phyloP scores from a whole-genome alignment of 2,797 vertebrate genomes.

The Enteromius mattozi region DNA sequence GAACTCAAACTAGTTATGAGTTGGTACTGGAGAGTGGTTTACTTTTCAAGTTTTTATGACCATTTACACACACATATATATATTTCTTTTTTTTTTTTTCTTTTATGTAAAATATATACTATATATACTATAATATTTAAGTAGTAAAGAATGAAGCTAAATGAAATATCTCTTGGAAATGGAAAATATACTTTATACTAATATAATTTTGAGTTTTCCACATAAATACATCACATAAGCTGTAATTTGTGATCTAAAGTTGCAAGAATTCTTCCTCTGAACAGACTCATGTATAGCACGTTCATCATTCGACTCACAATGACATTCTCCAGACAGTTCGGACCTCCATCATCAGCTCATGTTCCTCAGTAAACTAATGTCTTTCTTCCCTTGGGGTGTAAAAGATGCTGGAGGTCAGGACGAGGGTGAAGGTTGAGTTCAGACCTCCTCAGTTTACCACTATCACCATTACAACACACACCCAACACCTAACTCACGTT shows the following conservation, averaged over 20 bases:
- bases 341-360: not conserved
- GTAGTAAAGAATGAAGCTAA: too few relatives aligned
- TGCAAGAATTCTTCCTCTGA: not conserved
- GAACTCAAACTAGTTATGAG: not conserved
- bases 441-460: not conserved
- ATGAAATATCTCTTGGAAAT: too few relatives aligned
- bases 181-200: too few relatives aligned
- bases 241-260: not conserved
- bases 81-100: too few relatives aligned
- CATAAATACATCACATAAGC: too few relatives aligned
- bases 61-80: too few relatives aligned
- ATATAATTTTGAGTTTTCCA: too few relatives aligned
- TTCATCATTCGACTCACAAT: not conserved
- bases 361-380: not conserved
- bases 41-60: not conserved
- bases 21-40: not conserved
- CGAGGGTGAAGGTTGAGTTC: not conserved
- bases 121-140: too few relatives aligned
- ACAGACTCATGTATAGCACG: not conserved
- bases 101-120: too few relatives aligned
- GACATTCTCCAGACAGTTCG: not conserved
- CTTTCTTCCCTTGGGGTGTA: not conserved
- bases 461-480: not conserved
- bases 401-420: not conserved
- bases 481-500: not conserved